These are phyloP conservation scores for Mellivora capensis DNA, from an alignment of 2,113 vertebrate genomes.

Conservation along the genomic window DNA sequence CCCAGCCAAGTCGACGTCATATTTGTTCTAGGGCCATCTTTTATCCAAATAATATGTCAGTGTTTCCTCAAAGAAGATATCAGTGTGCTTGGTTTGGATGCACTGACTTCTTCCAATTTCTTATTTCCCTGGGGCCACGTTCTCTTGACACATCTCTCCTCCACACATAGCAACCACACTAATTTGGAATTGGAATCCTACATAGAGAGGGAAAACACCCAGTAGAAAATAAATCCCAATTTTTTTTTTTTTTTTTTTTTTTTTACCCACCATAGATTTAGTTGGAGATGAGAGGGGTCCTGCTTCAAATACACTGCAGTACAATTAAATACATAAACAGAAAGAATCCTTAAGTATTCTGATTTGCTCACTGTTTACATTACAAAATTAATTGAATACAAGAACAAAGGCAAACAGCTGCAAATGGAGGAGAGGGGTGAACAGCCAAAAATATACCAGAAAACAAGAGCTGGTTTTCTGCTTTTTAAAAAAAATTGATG, in stretches of 20 bases:
- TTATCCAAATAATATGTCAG: constrained; percentile 11
- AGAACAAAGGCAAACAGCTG: constrained; percentile 1
- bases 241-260: background rate
- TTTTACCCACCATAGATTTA: background rate
- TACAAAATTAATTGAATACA: background rate
- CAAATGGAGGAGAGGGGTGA: background rate
- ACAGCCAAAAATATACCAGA: background rate
- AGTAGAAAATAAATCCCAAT: background rate
- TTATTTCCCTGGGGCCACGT: background rate
- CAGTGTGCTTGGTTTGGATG: background rate
- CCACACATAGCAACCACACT: background rate
- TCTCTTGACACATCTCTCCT: background rate
- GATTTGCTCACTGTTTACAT: constrained; percentile 7
- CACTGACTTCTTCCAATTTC: background rate
- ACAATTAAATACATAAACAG: background rate
- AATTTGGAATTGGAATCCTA: background rate
- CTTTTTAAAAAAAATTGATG: background rate
- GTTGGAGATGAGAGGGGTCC: background rate
- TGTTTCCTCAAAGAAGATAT: constrained; percentile 22
- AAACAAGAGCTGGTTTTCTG: background rate
- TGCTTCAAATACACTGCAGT: background rate
- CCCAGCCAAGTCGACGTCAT: background rate
- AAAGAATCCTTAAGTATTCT: background rate
- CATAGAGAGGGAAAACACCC: background rate
- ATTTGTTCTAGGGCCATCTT: background rate